phyloP scores from a whole-genome alignment of 2,113 vertebrate genomes.

The Dicrurus megarhynchus region DNA sequence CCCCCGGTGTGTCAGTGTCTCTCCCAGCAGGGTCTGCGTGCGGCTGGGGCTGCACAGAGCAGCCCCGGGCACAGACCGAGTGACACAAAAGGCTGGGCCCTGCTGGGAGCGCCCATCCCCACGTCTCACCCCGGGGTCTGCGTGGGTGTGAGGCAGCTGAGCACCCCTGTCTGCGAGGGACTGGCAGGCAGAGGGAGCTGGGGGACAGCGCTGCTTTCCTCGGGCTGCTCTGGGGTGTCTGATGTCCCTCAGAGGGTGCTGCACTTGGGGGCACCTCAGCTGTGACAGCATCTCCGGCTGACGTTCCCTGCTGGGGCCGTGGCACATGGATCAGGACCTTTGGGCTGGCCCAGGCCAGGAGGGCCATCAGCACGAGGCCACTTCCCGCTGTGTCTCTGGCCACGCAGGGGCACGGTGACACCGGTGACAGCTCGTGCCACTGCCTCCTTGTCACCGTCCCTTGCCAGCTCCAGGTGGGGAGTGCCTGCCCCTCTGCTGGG shows the following conservation, averaged over 20 bases:
- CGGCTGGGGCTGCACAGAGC: accelerated
- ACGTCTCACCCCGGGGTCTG: accelerated
- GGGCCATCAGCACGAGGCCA: accelerated
- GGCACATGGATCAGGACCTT: accelerated
- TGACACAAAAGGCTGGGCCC: not conserved
- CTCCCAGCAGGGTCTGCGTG: not conserved
- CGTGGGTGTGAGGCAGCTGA: not conserved
- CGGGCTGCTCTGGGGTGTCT: not conserved
- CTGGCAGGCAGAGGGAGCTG: not conserved
- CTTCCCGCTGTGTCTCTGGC: not conserved
- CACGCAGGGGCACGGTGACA: not conserved
- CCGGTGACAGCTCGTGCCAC: not conserved
- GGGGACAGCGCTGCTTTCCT: not conserved
- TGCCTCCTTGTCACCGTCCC: not conserved
- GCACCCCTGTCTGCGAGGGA: not conserved
- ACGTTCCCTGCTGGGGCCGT: accelerated
- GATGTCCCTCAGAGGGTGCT: not conserved
- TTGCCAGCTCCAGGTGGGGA: not conserved
- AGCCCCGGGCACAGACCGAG: accelerated
- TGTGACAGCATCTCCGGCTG: accelerated
- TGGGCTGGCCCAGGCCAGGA: not conserved
- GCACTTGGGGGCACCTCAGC: accelerated
- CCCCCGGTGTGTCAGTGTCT: accelerated
- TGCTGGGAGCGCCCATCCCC: not conserved
- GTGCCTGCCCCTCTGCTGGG: not conserved